Evolutionary conservation across 2,113 vertebrate genomes (phyloP).

Genomic region (Terrapene triunguis): DNA sequence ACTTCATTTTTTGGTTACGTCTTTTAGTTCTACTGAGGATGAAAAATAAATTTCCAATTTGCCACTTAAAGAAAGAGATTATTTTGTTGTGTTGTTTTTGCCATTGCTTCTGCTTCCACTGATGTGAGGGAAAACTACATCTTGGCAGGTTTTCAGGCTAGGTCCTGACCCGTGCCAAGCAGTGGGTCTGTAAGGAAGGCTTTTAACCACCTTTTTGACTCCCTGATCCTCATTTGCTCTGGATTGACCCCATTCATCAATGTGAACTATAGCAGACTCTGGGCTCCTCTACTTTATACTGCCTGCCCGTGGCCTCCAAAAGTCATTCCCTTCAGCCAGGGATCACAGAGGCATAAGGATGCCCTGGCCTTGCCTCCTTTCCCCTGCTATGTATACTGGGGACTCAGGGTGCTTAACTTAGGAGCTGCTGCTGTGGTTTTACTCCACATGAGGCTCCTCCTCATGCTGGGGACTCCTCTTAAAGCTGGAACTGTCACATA

Average conservation of each 20-base stretch:
- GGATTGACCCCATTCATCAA: not conserved
- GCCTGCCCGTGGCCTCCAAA: not conserved
- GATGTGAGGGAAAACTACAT: not conserved
- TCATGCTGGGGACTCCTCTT: not conserved
- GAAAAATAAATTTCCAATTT: not conserved
- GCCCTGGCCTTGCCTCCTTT: not conserved
- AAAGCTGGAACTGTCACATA: not conserved
- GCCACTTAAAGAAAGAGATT: not conserved
- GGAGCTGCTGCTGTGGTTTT: not conserved
- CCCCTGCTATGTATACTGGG: not conserved
- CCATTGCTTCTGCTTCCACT: rapidly evolving
- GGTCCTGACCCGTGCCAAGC: not conserved
- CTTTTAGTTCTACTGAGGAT: not conserved
- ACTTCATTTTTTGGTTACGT: not conserved
- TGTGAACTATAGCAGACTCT: not conserved
- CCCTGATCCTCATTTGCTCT: not conserved
- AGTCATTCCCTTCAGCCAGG: not conserved
- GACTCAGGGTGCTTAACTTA: not conserved
- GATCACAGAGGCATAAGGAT: not conserved
- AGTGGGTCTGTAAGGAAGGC: not conserved
- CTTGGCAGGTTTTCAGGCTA: not conserved
- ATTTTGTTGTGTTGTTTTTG: not conserved
- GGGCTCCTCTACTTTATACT: not conserved
- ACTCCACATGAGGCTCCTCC: not conserved
- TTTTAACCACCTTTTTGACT: not conserved